A percentile compares a stretch with the other conserved stretches of the same genome.
Conservation (phyloP, 2,888 invertebrate species). For the Mythimna pallens region DNA sequence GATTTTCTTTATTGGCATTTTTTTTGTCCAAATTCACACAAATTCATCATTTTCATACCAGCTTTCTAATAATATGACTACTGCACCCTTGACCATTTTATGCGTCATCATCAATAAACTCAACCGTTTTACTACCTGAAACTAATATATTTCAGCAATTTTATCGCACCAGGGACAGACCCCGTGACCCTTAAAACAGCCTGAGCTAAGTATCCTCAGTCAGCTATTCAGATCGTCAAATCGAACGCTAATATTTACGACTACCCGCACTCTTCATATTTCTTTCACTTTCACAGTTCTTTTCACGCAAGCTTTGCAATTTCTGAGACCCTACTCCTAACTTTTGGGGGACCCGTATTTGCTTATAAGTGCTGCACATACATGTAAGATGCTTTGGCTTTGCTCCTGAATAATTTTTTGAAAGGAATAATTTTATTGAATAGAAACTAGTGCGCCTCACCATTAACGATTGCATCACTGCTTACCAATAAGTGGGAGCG, state of each 20-base stretch:
- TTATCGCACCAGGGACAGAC: constrained; percentile 11
- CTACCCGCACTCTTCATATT: constrained; percentile 61
- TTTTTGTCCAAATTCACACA: not conserved
- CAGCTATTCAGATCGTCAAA: constrained; percentile 52
- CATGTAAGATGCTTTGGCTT: not conserved
- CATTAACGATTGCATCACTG: no score
- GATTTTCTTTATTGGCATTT: no score
- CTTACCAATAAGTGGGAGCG: no score
- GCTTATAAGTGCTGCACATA: constrained; percentile 45
- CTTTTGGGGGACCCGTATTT: constrained; percentile 53
- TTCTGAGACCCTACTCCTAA: constrained; percentile 50
- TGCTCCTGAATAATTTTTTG: not conserved
- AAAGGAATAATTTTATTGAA: not conserved
- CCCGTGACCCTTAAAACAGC: constrained; percentile 34
- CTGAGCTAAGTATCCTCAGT: constrained; percentile 10
- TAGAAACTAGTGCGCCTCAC: no score
- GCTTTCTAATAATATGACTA: not conserved
- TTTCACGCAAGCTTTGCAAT: constrained; percentile 59
- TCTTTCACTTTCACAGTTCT: constrained; percentile 58
- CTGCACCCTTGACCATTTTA: constrained; percentile 3
- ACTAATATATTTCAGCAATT: constrained; percentile 38
- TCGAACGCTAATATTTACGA: constrained; percentile 63
- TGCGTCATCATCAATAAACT: constrained; percentile 26
- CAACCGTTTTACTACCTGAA: constrained; percentile 23
- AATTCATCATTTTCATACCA: not conserved